Percentiles rank a stretch among this genome's conserved stretches.
Evolutionary conservation across 2,888 invertebrate species (phyloP).

Genomic region (Euclidia mi): DNA sequence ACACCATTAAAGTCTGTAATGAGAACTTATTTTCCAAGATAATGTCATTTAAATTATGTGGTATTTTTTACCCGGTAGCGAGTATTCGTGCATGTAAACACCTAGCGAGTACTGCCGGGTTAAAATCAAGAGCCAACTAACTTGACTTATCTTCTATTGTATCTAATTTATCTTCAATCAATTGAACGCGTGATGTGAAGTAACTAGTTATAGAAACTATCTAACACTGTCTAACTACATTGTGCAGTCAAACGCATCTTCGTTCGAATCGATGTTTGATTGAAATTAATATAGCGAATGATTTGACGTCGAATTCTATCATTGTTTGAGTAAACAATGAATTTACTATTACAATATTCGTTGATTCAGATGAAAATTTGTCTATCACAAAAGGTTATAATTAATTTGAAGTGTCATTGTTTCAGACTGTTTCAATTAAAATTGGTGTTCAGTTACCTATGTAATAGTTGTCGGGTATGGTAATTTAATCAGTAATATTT

Average conservation of each 20-base stretch:
- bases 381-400: constrained; percentile 2
- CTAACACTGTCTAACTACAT: background rate
- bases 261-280: background rate
- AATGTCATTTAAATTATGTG: too few relatives aligned
- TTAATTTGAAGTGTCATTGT: constrained; percentile 5
- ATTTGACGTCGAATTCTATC: constrained; percentile 10
- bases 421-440: constrained; percentile 3
- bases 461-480: background rate
- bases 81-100: too few relatives aligned
- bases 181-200: too few relatives aligned
- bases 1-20: too few relatives aligned
- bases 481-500: background rate
- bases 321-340: constrained; percentile 15
- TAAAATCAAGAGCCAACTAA: too few relatives aligned
- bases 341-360: constrained; percentile 11
- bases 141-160: too few relatives aligned
- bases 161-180: too few relatives aligned
- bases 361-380: constrained; percentile 3
- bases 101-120: too few relatives aligned
- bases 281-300: constrained; percentile 8
- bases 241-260: constrained; percentile 6
- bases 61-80: too few relatives aligned
- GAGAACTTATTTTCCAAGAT: too few relatives aligned
- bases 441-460: background rate
- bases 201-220: background rate